Base-by-base conservation (phyloP, 2,113 vertebrate species). In the Rallus limicola region DNA sequence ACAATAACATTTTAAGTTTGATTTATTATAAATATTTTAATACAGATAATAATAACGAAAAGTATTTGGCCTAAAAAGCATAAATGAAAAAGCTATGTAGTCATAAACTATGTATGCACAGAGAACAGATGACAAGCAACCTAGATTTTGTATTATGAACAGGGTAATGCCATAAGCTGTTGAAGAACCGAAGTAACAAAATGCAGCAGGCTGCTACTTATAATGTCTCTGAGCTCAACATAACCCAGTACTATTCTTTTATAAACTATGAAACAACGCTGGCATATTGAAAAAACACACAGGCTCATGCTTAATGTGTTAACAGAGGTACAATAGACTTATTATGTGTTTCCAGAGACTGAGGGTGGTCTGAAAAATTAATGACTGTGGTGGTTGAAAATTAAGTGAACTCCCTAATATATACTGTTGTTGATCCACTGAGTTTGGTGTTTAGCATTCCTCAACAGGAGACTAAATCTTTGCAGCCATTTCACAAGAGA, bases 331-430 rank as follows among this genome's bases (percentile, higher is more conserved):
- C 94, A 97, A 96, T 93, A 95, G 96, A 93, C 95, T 95, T 74
- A 94, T 86, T 94, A 97, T 97, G 92, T 80, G 42, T 95, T 97
- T 97, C 98, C 97, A 95, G 96, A 96, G 96, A 97, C 97, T 93
- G 95, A 97, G 98, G 98, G 98, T 98, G 98, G 98, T 98, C 98
- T 96, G 97, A 96, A 95, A 98, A 98, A 98, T 98, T 97, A 98
- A 98, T 97, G 97, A 94, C 97, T 97, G 95, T 94, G 94, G 96
- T 97, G 97, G 97, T 94, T 97, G 97, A 95, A 98, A 98, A 97
- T 98, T 97, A 98, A 98, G 97, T 97, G 97, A 97, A 97, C 95
- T 97, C 97, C 97, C 97, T 97, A 98, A 98, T 97, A 97, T 98
- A 98, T 96, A 97, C 97, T 96, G 97, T 95, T 97, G 97, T 97